These are phyloP conservation scores for Amphibalanus amphitrite DNA, from an alignment of 1,140 invertebrate species.

Conservation along the genomic window DNA sequence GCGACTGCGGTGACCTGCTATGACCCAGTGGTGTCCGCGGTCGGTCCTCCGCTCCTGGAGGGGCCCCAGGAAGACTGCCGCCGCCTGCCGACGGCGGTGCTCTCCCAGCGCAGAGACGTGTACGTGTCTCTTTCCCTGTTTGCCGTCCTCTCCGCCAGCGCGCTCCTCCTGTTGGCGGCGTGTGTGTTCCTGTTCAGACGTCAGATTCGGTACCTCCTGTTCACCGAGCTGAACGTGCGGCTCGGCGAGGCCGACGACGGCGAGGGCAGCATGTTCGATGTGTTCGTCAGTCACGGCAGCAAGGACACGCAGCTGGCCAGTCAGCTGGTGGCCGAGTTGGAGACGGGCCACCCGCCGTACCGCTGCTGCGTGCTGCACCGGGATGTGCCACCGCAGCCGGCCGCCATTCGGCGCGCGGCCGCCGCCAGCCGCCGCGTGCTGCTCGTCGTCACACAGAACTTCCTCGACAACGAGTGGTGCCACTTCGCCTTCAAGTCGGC, in stretches of 20 bases:
- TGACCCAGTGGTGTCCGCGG: not conserved
- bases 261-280: conserved; percentile 74
- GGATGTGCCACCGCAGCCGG: conserved; percentile 45
- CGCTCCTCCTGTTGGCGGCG: conserved; percentile 11
- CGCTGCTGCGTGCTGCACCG: conserved; percentile 77
- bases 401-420: conserved; percentile 70
- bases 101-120: conserved; percentile 13
- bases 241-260: conserved; percentile 43
- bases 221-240: conserved; percentile 37
- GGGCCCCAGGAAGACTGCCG: not conserved
- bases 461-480: conserved; percentile 87
- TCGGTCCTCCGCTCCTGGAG: not conserved
- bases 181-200: conserved; percentile 9
- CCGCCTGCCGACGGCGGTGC: conserved; percentile 13
- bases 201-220: conserved; percentile 5
- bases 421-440: conserved; percentile 73
- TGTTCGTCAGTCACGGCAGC: conserved; percentile 80
- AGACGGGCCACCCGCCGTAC: conserved; percentile 59
- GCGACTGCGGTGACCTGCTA: not conserved
- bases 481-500: conserved; percentile 84
- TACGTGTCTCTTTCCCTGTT: conserved; percentile 14
- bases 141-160: conserved; percentile 14
- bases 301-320: conserved; percentile 67
- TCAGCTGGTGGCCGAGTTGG: conserved; percentile 61
- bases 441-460: conserved; percentile 79